Evolutionary conservation across 2,113 vertebrate genomes (phyloP).

Genomic region (Cynoglossus semilaevis): DNA sequence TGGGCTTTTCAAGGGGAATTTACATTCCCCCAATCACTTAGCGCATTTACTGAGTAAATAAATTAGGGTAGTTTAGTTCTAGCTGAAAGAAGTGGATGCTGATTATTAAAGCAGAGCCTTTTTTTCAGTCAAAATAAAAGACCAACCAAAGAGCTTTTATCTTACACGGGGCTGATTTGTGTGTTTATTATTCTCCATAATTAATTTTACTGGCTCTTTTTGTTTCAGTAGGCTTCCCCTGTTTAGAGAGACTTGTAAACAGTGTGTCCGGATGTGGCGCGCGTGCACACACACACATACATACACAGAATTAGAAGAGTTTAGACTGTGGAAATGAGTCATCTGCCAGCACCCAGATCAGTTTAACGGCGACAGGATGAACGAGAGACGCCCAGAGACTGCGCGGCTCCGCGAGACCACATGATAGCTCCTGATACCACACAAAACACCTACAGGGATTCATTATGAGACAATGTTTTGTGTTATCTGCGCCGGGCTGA

Average conservation of each 20-base stretch:
- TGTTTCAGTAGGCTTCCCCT: slow-evolving; percentile 67
- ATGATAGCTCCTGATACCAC: slow-evolving; percentile 34
- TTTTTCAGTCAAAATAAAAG: slow-evolving; percentile 22
- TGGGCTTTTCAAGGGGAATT: slow-evolving; percentile 4
- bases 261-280: slow-evolving; percentile 66
- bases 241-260: slow-evolving; percentile 69
- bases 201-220: slow-evolving; percentile 55
- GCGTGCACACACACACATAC: slow-evolving; percentile 37
- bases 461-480: slow-evolving; percentile 28
- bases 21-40: slow-evolving; percentile 24
- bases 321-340: slow-evolving; percentile 70
- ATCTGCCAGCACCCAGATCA: slow-evolving; percentile 54
- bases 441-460: slow-evolving; percentile 46
- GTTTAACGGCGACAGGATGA: slow-evolving; percentile 44
- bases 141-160: slow-evolving; percentile 32
- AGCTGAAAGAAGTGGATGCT: slow-evolving; percentile 16
- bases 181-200: slow-evolving; percentile 64
- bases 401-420: slow-evolving; percentile 39
- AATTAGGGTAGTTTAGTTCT: slow-evolving; percentile 17
- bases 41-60: slow-evolving; percentile 27
- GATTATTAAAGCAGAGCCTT: slow-evolving; percentile 24
- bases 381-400: slow-evolving; percentile 54
- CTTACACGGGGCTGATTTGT: slow-evolving; percentile 25
- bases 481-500: slow-evolving; percentile 12
- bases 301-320: slow-evolving; percentile 56